phyloP scores from a whole-genome alignment of 2,888 invertebrate species.

The Carterocephalus palaemon region DNA sequence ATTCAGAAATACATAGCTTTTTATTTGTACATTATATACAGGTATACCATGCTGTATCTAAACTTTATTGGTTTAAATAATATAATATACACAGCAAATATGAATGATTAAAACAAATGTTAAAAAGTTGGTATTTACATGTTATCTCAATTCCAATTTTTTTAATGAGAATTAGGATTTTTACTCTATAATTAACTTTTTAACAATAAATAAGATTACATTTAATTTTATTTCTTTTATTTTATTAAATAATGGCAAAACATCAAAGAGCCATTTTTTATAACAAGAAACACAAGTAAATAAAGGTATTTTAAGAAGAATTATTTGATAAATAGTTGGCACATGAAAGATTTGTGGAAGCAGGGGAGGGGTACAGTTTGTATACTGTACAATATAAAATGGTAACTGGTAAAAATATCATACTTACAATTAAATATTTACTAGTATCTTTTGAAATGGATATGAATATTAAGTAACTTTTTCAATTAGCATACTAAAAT shows the following conservation, averaged over 20 bases:
- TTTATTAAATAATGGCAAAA: conserved; percentile 31
- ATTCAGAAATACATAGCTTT: conserved; percentile 41
- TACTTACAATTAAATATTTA: no score
- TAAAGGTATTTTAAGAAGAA: conserved; percentile 8
- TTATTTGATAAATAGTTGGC: conserved; percentile 22
- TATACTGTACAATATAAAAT: no score
- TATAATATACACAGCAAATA: conserved; percentile 15
- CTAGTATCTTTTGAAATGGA: no score
- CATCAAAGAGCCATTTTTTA: conserved; percentile 33
- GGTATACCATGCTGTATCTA: conserved; percentile 12
- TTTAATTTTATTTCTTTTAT: background rate
- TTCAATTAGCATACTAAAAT: no score
- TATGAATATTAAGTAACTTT: no score
- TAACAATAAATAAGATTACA: conserved; percentile 1
- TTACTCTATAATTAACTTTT: no score
- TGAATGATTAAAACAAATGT: conserved; percentile 11
- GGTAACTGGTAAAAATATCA: no score
- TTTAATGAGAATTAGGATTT: no score
- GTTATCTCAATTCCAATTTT: no score
- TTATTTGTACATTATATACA: conserved; percentile 71
- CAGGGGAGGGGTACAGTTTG: background rate
- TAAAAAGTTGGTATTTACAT: conserved; percentile 7
- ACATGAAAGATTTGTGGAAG: conserved; percentile 26
- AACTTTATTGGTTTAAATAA: conserved; percentile 13
- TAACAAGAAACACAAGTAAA: conserved; percentile 28